Percentiles rank a stretch among this genome's conserved stretches.
These are phyloP conservation scores for Leuciscus idus DNA, from an alignment of 2,113 vertebrate genomes.

Conservation along the genomic window DNA sequence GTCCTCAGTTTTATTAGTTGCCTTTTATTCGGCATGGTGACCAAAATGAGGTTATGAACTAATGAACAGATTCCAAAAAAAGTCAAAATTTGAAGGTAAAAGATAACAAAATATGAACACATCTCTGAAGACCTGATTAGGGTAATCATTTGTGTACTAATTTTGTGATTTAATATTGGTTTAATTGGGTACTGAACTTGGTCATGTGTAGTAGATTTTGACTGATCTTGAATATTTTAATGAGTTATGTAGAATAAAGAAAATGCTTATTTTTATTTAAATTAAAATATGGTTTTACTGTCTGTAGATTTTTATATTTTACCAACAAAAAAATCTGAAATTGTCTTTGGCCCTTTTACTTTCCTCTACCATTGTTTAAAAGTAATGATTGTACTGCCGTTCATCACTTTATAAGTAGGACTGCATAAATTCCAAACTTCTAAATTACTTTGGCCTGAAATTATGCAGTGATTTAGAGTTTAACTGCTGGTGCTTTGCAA, in stretches of 20 bases:
- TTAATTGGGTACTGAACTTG: neutral
- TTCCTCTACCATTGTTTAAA: too few species aligned
- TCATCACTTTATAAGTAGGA: neutral
- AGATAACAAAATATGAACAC: neutral
- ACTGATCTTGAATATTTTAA: too few species aligned
- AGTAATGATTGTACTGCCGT: too few species aligned
- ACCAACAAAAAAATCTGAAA: too few species aligned
- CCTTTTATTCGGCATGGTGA: neutral
- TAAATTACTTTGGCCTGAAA: neutral
- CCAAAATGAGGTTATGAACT: neutral
- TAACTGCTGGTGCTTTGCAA: neutral
- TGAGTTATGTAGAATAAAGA: too few species aligned
- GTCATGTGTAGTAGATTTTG: too few species aligned
- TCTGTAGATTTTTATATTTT: too few species aligned
- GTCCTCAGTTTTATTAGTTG: neutral
- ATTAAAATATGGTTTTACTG: too few species aligned
- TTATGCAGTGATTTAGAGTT: neutral
- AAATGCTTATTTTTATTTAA: too few species aligned
- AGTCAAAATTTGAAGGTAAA: neutral
- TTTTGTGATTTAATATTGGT: neutral
- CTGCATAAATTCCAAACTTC: neutral
- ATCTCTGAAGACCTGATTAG: neutral
- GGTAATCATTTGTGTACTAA: neutral
- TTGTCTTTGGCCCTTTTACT: too few species aligned
- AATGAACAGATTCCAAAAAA: neutral